phyloP scores from a whole-genome alignment of 2,797 vertebrate species.

The Sciurus vulgaris region DNA sequence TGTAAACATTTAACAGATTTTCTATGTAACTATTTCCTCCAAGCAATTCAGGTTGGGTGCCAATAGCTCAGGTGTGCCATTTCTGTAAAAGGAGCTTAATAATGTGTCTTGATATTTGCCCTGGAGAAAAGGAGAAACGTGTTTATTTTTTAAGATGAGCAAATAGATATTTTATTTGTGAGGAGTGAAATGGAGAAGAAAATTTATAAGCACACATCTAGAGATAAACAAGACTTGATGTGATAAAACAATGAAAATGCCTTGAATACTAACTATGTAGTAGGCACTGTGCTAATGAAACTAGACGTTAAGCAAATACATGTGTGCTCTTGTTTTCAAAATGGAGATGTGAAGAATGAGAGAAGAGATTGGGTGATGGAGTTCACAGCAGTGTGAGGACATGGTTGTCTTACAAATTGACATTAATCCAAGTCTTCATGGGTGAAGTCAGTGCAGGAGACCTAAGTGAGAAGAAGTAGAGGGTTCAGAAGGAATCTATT shows the following conservation, averaged over 20 bases:
- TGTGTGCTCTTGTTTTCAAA: not conserved
- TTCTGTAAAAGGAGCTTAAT: not conserved
- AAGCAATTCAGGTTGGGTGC: not conserved
- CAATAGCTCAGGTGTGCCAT: not conserved
- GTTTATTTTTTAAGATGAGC: not conserved
- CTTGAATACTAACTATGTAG: not conserved
- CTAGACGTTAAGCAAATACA: not conserved
- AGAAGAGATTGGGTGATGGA: accelerated
- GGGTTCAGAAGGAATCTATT: not conserved
- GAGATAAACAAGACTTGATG: not conserved
- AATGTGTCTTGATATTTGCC: not conserved
- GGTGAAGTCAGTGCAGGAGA: not conserved
- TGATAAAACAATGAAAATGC: not conserved
- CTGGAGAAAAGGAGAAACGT: not conserved
- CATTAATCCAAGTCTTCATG: not conserved
- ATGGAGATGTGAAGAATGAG: not conserved
- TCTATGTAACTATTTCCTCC: not conserved
- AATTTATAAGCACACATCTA: not conserved
- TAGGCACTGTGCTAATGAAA: not conserved
- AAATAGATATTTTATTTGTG: not conserved
- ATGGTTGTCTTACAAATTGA: not conserved
- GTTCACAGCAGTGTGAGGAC: not conserved
- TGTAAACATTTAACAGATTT: not conserved
- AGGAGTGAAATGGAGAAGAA: not conserved
- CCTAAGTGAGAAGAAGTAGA: not conserved